Conservation (phyloP, 2,797 vertebrate genomes). For the Sebastes aleutianus region DNA sequence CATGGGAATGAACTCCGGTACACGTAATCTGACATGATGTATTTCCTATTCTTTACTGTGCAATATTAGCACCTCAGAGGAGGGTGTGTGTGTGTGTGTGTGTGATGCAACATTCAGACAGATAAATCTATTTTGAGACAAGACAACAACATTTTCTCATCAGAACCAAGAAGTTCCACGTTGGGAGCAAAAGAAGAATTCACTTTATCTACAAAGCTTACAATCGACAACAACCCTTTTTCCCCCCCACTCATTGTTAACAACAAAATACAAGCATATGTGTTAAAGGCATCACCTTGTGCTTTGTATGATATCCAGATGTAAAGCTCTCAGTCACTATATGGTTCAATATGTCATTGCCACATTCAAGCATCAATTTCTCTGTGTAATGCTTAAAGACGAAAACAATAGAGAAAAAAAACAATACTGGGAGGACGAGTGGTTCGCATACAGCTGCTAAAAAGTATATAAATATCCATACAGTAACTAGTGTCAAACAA, state of each 20-base stretch:
- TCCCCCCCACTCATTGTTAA: constrained; percentile 15
- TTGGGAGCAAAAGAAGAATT: constrained; percentile 37
- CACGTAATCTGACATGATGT: constrained; percentile 27
- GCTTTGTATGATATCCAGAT: constrained; percentile 51
- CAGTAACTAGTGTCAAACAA: constrained; percentile 40
- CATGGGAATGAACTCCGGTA: constrained; percentile 51
- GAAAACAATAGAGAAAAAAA: constrained; percentile 8
- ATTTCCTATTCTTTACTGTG: constrained; percentile 58
- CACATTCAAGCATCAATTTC: constrained; percentile 31
- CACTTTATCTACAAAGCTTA: constrained; percentile 59
- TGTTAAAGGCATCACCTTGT: constrained; percentile 67
- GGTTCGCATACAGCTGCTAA: constrained; percentile 33
- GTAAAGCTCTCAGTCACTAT: constrained; percentile 59
- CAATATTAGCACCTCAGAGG: constrained; percentile 52
- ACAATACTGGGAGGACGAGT: background rate
- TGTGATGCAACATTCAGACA: constrained; percentile 65
- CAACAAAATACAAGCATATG: constrained; percentile 47
- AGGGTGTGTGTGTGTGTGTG: constrained; percentile 6
- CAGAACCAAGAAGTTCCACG: constrained; percentile 54
- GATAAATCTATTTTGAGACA: constrained; percentile 62
- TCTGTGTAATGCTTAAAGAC: constrained; percentile 25
- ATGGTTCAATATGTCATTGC: constrained; percentile 20
- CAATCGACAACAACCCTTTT: constrained; percentile 43
- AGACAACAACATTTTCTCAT: constrained; percentile 53
- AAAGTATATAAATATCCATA: constrained; percentile 49